Base-by-base conservation (phyloP, 2,888 invertebrate genomes). In the Heliconius hortense region DNA sequence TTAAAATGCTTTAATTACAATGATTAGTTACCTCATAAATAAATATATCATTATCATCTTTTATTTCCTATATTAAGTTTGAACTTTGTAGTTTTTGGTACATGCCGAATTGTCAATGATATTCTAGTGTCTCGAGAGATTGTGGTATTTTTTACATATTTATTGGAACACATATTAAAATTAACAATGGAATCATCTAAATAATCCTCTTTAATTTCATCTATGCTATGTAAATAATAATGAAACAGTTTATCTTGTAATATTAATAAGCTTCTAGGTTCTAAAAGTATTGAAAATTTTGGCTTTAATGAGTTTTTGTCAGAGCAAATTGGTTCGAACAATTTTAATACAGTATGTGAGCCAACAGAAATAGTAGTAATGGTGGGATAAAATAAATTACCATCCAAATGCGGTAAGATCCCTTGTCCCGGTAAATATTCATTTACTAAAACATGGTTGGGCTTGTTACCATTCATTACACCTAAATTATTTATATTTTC, bases 341-440 rank as follows among this genome's bases (percentile, higher is more conserved):
- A 98, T 87, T 98, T 97, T 66, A 99, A 94, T n/a, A 99, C 89
- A 18, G 97, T 97, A 86, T 98, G 97, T 0, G 98, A 98, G 0
- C 98, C 98, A 82, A 98, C 96, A 69, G 96, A 97, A 76, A 99
- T 96, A 0, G 99, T 99, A 26, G 98, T 96, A 74, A 99, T 97
- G 21, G 97, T 96, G 0, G 99, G 99, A 88, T 96, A 96, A 89
- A 99, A 99, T 24, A 99, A 91, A 0, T 98, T 97, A 0, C 99
- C 99, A 92, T 99, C 99, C 35, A 97, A 96, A 92, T 99, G 99
- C 2, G 99, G 97, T 97, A 99, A 97, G 78, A 99, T 99, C 21
- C 99, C 99, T 92, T 99, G 98, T 0, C 98, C 98, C 0, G 98
- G 95, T 78, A 95, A 88, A 91, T 99, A 99, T 90, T 99, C 99